phyloP scores from a whole-genome alignment of 2,888 invertebrate species.

The Acholoe squamosa region DNA sequence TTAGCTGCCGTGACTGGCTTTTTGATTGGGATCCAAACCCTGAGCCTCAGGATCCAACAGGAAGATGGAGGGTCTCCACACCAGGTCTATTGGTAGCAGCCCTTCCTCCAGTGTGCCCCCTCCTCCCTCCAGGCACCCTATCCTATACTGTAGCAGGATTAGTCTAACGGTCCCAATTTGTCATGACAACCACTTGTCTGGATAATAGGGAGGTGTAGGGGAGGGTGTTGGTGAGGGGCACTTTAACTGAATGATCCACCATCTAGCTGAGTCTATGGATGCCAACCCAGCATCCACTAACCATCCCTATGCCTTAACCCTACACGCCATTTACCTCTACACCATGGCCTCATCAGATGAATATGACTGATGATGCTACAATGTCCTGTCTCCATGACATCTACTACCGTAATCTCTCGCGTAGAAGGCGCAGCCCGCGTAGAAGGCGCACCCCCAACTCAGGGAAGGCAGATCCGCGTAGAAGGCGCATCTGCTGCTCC shows the following conservation, averaged over 20 bases:
- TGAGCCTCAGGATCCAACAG: not conserved
- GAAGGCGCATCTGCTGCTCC: too few species aligned
- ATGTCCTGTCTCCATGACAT: slow-evolving; percentile 13
- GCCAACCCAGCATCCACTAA: not conserved
- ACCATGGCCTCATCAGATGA: slow-evolving; percentile 14
- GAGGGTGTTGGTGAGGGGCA: not conserved
- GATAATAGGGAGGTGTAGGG: not conserved
- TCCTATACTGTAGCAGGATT: not conserved
- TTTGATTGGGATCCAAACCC: slow-evolving; percentile 1
- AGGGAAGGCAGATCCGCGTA: too few species aligned
- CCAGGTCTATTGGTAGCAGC: not conserved
- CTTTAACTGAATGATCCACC: slow-evolving; percentile 9
- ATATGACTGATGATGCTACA: slow-evolving; percentile 19
- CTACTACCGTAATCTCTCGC: too few species aligned
- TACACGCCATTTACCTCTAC: not conserved
- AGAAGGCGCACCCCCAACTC: too few species aligned
- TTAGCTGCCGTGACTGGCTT: not conserved
- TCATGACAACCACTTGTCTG: slow-evolving; percentile 13
- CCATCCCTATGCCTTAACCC: too few species aligned
- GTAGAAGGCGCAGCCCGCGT: too few species aligned
- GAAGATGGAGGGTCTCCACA: not conserved
- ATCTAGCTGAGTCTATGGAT: not conserved
- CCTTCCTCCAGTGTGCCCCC: not conserved
- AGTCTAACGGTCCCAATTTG: not conserved
- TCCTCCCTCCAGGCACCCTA: not conserved